Percentiles rank a stretch among this genome's conserved stretches.
Conservation (phyloP, 2,888 invertebrate species). For the Ischnura elegans region DNA sequence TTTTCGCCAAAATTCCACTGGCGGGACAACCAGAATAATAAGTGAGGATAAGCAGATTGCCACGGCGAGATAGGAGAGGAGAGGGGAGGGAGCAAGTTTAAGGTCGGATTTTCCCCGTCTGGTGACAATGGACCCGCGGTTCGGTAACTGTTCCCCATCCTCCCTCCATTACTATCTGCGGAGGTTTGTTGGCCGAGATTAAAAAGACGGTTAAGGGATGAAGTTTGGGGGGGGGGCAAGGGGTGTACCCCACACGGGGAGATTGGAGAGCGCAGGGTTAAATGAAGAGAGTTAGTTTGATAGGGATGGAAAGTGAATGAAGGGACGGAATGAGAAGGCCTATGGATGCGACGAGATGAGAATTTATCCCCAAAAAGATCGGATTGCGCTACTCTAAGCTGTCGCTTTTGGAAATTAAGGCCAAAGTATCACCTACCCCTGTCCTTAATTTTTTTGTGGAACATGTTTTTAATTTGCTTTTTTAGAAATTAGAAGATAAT, state of each 20-base stretch:
- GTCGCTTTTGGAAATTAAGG: neutral
- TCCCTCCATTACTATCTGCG: neutral
- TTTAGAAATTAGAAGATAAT: too few species aligned
- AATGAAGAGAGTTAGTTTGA: neutral
- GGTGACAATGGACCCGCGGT: neutral
- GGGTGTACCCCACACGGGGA: neutral
- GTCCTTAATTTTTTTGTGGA: too few species aligned
- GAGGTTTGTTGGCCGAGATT: neutral
- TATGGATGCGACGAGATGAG: neutral
- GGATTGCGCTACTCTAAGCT: neutral
- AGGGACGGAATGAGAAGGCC: neutral
- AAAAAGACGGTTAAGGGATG: neutral
- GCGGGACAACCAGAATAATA: neutral
- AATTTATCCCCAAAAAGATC: neutral
- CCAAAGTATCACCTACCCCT: neutral
- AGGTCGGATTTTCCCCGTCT: neutral
- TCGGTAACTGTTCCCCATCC: neutral
- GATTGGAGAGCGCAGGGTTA: too few species aligned
- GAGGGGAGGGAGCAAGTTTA: neutral
- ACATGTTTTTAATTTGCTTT: too few species aligned
- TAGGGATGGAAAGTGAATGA: neutral
- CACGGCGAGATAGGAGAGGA: neutral
- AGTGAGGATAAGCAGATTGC: neutral
- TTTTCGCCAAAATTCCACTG: neutral
- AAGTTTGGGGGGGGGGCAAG: neutral